Evolutionary conservation across 2,113 vertebrate genomes (phyloP), one percentile per base, ranked within the genome.

Genomic region (Orthochromis indermauri): DNA sequence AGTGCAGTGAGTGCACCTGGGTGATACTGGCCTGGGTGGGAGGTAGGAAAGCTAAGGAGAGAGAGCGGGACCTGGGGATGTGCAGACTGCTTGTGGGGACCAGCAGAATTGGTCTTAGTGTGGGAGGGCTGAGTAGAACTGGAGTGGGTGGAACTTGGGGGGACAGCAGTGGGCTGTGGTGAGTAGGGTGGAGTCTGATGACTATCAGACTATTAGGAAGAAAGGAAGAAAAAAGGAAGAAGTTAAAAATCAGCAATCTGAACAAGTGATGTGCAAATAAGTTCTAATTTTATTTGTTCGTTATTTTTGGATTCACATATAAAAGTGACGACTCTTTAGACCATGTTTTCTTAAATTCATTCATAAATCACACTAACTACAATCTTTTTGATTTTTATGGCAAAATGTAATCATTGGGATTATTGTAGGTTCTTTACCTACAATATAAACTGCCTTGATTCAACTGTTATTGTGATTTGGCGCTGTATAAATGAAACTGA

Each of bases 161-260:
- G 91, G 93, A 97, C 97, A 12, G 97, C 93, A 8, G 97, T 94
- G 86, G 97, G 96, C 95, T 99, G 98, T 37, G 98, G 98, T 82
- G 98, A 99, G 88, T 97, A 99, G 85, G 97, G 96, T 33, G 96
- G 97, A 89, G 98, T 98, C 92, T 97, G 97, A 21, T 96, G 97
- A n/a, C 97, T 97, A 90, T 99, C 98, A 54, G 98, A 99, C 99
- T 99, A 92, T 19, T 7, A 8, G 45, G 19, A 83, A n/a, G 37
- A 51, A 10, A 54, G 14, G 4, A 0, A 16, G 9, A 80, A 7
- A 82, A 10, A 93, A 82, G 79, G 12, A 37, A 63, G 1, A 35
- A 16, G 7, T 53, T 35, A 55, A 5, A 78, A n/a, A 7, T 40
- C 16, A 31, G 16, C 26, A 49, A 49, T 78, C 26, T 31, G 42